These are phyloP conservation scores for Lasioglossum morio DNA, from an alignment of 2,888 invertebrate genomes.

Conservation along the genomic window DNA sequence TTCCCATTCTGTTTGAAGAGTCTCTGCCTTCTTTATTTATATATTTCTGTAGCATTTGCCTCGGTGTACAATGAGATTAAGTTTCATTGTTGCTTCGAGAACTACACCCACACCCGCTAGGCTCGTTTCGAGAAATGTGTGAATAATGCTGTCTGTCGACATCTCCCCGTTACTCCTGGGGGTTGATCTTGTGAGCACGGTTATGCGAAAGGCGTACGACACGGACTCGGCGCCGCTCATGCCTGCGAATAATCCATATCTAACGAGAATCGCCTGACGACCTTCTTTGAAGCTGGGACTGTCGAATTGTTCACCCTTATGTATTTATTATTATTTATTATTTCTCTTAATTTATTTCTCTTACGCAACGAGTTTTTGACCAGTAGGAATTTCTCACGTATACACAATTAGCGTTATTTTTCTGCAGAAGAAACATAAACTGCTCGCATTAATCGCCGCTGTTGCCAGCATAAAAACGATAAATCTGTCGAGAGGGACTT, in stretches of 20 bases:
- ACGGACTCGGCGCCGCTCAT: background rate
- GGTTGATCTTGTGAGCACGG: background rate
- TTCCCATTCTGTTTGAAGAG: constrained; percentile 30
- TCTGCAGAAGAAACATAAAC: background rate
- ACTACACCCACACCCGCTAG: background rate
- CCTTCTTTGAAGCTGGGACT: background rate
- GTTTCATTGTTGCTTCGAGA: constrained; percentile 14
- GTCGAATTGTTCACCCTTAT: background rate
- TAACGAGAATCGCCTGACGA: background rate
- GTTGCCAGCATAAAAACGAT: background rate
- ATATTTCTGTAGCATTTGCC: background rate
- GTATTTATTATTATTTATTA: background rate
- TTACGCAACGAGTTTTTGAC: background rate
- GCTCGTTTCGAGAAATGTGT: background rate
- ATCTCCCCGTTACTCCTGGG: background rate
- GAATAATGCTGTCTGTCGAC: constrained; percentile 13
- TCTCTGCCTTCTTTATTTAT: constrained; percentile 10
- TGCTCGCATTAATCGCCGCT: constrained; percentile 10
- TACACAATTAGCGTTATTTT: background rate
- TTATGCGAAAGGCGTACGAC: background rate
- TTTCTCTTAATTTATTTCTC: background rate
- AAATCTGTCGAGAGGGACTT: constrained; percentile 1
- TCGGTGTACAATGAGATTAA: constrained; percentile 18
- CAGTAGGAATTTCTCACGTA: too few relatives aligned
- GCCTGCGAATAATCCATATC: background rate